Evolutionary conservation across 1,140 invertebrate species (phyloP), one percentile per base, ranked within the genome.

Genomic region (Diachasma alloeum): DNA sequence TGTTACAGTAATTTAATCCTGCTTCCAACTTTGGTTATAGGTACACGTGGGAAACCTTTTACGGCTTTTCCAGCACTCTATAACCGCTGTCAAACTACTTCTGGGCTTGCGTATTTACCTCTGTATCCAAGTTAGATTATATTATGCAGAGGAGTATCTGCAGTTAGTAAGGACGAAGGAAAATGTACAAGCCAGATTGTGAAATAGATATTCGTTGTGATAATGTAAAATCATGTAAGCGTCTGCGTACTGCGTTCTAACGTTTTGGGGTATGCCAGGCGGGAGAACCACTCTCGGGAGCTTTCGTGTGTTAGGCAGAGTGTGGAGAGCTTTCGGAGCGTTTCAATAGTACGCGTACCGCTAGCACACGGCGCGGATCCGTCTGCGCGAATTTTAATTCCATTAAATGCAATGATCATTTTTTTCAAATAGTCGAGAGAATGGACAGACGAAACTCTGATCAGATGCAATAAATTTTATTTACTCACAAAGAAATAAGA

Each of bases 301-400:
- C 59, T 63, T 63, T 63, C 59, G 59, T 63, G 59, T 24, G 59
- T 24, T 63, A 26, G 19, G 74, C 80, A 78, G 80, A 72, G 78
- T 77, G 78, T 63, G 10, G 59, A 24, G 24, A 63, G 59, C 59
- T 26, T 63, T 24, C 22, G 11, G 6, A 26, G 59, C 15, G 59
- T 56, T 56, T 4, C 48, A 56, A 83, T 83, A 86, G 85, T 86
- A 78, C 82, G 85, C 85, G 84, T 68, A 83, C 80, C 83, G 85
- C 84, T 79, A 80, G 80, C 83, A 84, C 83, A 82, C 84, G 84
- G 83, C 79, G 83, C 85, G 85, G 81, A 81, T 83, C 78, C 77
- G 78, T 74, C 71, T 22, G 19, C 42, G 17, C 1, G n/a, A 53
- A 1, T 8, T 53, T 53, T 6, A 53, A 53, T 53, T 17, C 9